phyloP scores from a whole-genome alignment of 2,797 vertebrate species.

The Tiaroga cobitis region DNA sequence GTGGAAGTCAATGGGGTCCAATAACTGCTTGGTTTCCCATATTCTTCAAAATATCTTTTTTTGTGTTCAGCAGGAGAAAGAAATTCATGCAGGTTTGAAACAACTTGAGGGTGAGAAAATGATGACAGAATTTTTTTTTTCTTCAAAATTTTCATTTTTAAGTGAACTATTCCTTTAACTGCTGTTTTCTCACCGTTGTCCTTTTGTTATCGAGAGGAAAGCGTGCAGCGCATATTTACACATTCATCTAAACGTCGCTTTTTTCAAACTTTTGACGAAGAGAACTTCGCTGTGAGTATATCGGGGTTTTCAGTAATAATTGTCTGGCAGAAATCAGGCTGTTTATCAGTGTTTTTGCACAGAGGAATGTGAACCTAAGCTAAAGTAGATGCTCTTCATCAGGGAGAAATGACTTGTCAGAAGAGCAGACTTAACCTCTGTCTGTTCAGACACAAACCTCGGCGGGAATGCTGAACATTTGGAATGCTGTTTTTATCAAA shows the following conservation, averaged over 20 bases:
- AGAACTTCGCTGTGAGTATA: background rate
- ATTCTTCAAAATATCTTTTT: too few relatives aligned
- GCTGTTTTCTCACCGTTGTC: background rate
- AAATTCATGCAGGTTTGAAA: too few relatives aligned
- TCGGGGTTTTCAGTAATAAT: background rate
- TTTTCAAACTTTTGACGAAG: background rate
- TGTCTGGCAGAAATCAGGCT: background rate
- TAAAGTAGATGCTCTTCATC: constrained; percentile 9
- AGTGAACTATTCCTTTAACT: too few relatives aligned
- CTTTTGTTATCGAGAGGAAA: background rate
- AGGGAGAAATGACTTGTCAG: background rate
- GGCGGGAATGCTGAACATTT: constrained; percentile 21
- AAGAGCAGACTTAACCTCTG: constrained; percentile 10
- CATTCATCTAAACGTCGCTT: background rate
- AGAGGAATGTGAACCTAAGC: constrained; percentile 13
- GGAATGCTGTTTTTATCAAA: constrained; percentile 31
- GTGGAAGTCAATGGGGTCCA: too few relatives aligned
- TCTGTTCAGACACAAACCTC: background rate
- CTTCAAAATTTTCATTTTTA: too few relatives aligned
- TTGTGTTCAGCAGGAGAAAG: too few relatives aligned
- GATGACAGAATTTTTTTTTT: too few relatives aligned
- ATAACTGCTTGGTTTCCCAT: too few relatives aligned
- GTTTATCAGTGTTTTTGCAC: background rate
- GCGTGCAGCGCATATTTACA: background rate
- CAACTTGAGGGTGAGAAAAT: too few relatives aligned